Base-by-base conservation (phyloP, 1,140 invertebrate species). In the Apis dorsata region DNA sequence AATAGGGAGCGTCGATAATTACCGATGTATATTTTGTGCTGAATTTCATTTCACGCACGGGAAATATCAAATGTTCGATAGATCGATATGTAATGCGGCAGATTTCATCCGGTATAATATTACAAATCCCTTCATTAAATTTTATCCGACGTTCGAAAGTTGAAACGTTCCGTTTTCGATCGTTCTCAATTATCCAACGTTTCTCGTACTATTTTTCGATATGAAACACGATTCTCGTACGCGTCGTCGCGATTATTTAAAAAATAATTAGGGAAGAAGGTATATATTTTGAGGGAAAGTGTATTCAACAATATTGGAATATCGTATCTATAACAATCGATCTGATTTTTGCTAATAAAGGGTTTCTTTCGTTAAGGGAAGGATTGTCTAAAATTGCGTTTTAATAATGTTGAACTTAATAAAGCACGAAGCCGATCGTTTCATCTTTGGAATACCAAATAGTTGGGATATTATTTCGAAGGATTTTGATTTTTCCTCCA, bases 41-140 rank as follows among this genome's bases (percentile, higher is more conserved):
- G 60, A 65, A 55, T 65, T 49, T 77, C 74, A 53, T 49, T 53
- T 44, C 34, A 8, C 12, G 7, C 62, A 19, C 19, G 34, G 15
- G 59, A 53, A 13, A 65, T 34, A 9, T 76, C 19, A 75, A 75
- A 63, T 21, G 63, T 75, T 75, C 24, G 73, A 75, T 63, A 7
- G 44, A 63, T 44, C 28, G 8, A 63, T 63, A 51, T 51, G 10
- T 75, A 24, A 75, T 24, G n/a, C 13, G 44, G 12, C 34, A 15
- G 44, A 24, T 75, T 49, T 49, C n/a, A 5, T 21, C 21, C 34
- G 24, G 10, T 24, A 21, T 55, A n/a, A 34, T 15, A 21, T 77
- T 55, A 10, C 62, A 28, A 34, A 10, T 34, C 3, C 21, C 21
- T 63, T 63, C 17, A 28, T 76, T 51, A 65, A 51, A 76, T 76